phyloP scores from a whole-genome alignment of 30 jellyfish, hydroid and myxozoan genomes.

The Pseudorhiza aurosa region DNA sequence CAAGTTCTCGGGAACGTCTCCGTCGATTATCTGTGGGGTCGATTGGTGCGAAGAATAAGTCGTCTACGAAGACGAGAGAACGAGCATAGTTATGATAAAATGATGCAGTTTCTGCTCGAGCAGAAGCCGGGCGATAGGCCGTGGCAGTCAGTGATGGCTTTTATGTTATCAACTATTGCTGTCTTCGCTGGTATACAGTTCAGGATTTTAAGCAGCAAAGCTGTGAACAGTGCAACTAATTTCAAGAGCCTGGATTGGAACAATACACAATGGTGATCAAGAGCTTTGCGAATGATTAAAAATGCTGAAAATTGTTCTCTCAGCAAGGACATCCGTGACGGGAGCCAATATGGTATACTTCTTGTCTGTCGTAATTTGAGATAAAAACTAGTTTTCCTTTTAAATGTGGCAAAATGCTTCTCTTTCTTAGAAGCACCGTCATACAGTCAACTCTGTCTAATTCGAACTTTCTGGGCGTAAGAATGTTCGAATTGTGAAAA shows the following conservation, averaged over 20 bases:
- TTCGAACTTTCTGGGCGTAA: too few species aligned
- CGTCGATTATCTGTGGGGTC: slow-evolving; percentile 95
- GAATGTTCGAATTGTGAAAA: too few species aligned
- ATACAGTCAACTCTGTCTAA: too few species aligned
- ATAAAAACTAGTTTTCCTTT: too few species aligned
- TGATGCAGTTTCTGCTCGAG: slow-evolving; percentile 96
- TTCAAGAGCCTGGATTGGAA: slow-evolving; percentile 60
- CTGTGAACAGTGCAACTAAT: slow-evolving; percentile 89
- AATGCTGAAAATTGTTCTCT: too few species aligned
- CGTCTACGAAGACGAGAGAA: slow-evolving; percentile 82
- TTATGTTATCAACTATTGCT: slow-evolving; percentile 91
- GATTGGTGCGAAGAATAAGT: slow-evolving; percentile 93
- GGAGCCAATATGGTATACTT: too few species aligned
- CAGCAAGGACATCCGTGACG: too few species aligned
- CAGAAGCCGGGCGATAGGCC: slow-evolving; percentile 99
- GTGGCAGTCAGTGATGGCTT: slow-evolving; percentile 99
- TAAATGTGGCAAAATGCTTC: too few species aligned
- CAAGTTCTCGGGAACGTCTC: slow-evolving; percentile 94
- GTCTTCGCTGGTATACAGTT: slow-evolving; percentile 98
- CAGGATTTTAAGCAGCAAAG: slow-evolving; percentile 94
- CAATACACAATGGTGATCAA: slow-evolving; percentile 29
- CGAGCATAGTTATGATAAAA: slow-evolving; percentile 87
- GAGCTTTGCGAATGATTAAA: too few species aligned
- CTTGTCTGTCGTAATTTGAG: too few species aligned
- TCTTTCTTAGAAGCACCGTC: too few species aligned